Conservation (phyloP, 2,797 vertebrate species). For the Telmatherina bonti region DNA sequence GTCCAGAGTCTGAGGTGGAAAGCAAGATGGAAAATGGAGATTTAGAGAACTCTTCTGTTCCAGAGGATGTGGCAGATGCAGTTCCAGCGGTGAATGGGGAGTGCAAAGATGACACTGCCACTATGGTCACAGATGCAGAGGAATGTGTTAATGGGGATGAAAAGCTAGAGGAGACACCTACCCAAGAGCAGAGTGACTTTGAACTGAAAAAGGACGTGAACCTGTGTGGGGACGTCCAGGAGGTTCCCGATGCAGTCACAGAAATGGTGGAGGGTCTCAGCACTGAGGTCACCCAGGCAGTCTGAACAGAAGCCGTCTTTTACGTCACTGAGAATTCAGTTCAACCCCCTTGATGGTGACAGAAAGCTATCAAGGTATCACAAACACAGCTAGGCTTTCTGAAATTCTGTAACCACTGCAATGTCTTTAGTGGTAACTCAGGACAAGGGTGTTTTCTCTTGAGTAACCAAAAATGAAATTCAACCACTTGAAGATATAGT, state of each 20-base stretch:
- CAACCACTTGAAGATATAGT: constrained; percentile 68
- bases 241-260: constrained; percentile 59
- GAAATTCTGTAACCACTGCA: constrained; percentile 68
- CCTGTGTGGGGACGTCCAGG: constrained; percentile 67
- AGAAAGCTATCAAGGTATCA: constrained; percentile 63
- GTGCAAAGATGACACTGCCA: constrained; percentile 45
- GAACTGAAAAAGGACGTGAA: constrained; percentile 84
- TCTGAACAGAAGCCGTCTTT: constrained; percentile 68
- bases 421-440: constrained; percentile 74
- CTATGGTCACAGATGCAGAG: constrained; percentile 48
- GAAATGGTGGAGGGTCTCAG: constrained; percentile 71
- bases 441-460: constrained; percentile 72
- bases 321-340: constrained; percentile 61
- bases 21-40: constrained; percentile 80
- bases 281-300: constrained; percentile 75
- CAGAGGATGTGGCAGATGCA: constrained; percentile 49
- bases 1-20: constrained; percentile 49
- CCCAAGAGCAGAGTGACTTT: constrained; percentile 74
- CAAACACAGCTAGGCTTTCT: constrained; percentile 69
- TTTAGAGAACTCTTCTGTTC: constrained; percentile 53
- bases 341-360: constrained; percentile 46
- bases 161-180: constrained; percentile 64
- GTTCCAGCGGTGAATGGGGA: constrained; percentile 75
- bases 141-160: constrained; percentile 78
- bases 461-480: constrained; percentile 77